Evolutionary conservation across 2,113 vertebrate genomes (phyloP).

Genomic region (Vulpes vulpes): DNA sequence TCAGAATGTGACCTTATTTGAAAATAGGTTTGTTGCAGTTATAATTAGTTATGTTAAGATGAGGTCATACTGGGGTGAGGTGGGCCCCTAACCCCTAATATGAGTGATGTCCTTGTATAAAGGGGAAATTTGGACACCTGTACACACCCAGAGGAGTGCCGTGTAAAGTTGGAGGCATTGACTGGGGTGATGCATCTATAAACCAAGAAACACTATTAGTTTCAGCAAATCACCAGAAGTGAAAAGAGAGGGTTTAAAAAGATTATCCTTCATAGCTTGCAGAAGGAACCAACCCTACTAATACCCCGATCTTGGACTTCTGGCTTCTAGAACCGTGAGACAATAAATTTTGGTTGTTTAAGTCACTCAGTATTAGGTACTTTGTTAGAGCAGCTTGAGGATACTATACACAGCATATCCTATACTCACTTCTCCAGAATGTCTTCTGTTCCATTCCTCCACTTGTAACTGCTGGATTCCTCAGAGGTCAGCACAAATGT

Average conservation of each 20-base stretch:
- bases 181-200: neutral
- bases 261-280: neutral
- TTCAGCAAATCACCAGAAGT: neutral
- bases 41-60: neutral
- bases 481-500: neutral
- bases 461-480: neutral
- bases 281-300: neutral
- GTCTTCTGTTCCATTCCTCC: neutral
- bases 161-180: neutral
- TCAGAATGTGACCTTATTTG: neutral
- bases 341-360: neutral
- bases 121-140: neutral
- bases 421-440: neutral
- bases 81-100: neutral
- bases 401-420: neutral
- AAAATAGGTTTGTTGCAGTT: neutral
- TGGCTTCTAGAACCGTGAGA: neutral
- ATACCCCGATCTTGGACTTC: neutral
- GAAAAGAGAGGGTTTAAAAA: neutral
- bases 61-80: neutral
- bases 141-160: neutral
- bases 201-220: neutral
- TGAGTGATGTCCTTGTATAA: neutral
- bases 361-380: rapidly evolving
- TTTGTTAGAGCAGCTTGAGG: neutral